Conservation (phyloP, 2,113 vertebrate species). For the Oostethus manadensis region DNA sequence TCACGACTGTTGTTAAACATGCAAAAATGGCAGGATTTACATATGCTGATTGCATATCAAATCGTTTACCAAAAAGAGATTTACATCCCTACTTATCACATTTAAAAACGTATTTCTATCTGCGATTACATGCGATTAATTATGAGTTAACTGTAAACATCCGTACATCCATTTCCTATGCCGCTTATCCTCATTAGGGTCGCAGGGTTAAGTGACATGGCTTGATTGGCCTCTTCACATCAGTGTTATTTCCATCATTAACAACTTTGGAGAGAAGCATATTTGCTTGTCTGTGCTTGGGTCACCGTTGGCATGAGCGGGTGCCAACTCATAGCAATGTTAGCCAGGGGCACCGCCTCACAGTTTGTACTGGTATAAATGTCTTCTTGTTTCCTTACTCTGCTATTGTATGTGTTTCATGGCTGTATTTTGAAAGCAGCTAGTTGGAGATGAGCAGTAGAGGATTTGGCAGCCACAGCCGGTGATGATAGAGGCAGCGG, state of each 20-base stretch:
- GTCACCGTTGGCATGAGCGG: constrained; percentile 66
- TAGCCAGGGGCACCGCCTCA: constrained; percentile 64
- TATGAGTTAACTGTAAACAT: too few relatives aligned
- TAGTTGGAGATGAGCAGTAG: constrained; percentile 66
- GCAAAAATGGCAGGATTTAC: too few relatives aligned
- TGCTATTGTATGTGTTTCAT: constrained; percentile 69
- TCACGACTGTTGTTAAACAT: too few relatives aligned
- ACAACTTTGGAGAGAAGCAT: constrained; percentile 72
- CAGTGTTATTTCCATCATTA: too few relatives aligned
- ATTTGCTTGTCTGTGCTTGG: constrained; percentile 68
- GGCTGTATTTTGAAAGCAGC: constrained; percentile 73
- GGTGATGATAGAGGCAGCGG: constrained; percentile 81
- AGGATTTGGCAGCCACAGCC: constrained; percentile 77
- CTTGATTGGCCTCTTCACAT: constrained; percentile 62
- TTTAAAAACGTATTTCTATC: too few relatives aligned
- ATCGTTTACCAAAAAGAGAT: too few relatives aligned
- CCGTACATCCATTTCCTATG: too few relatives aligned
- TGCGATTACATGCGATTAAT: too few relatives aligned
- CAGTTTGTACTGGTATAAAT: constrained; percentile 65
- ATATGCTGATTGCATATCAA: too few relatives aligned
- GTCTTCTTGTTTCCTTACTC: constrained; percentile 54
- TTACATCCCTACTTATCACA: too few relatives aligned
- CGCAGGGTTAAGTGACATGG: constrained; percentile 43
- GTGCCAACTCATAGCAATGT: constrained; percentile 70
- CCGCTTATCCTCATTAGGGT: too few relatives aligned